Conservation (phyloP, 2,797 vertebrate species). For the Tachyglossus aculeatus region DNA sequence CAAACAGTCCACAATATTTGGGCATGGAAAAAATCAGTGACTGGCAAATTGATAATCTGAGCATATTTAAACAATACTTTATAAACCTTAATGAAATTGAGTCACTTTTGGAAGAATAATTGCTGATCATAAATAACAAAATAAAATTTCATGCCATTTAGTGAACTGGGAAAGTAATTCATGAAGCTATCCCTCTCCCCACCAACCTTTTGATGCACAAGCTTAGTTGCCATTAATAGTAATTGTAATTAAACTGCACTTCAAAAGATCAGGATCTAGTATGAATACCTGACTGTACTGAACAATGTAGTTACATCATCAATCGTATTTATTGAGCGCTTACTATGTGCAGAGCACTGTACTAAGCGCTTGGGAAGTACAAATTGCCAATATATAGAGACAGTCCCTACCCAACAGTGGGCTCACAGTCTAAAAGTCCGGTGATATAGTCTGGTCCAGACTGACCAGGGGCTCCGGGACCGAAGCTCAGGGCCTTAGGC, state of each 20-base stretch:
- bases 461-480: too few relatives aligned
- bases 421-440: not conserved
- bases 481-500: too few relatives aligned
- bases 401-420: not conserved
- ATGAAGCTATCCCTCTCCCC: not conserved
- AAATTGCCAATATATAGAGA: not conserved
- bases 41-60: conserved; percentile 23
- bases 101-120: not conserved
- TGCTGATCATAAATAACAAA: conserved; percentile 20
- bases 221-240: not conserved
- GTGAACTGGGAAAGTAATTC: not conserved
- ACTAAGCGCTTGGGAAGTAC: not conserved
- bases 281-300: conserved; percentile 2
- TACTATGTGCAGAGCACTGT: not conserved
- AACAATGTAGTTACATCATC: not conserved
- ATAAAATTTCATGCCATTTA: conserved; percentile 12
- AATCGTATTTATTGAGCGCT: not conserved
- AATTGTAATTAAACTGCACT: not conserved
- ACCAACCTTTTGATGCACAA: not conserved
- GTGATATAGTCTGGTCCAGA: too few relatives aligned
- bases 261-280: not conserved
- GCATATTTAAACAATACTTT: conserved; percentile 10
- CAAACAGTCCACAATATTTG: too few relatives aligned
- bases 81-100: not conserved
- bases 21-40: not conserved